Percentiles rank a stretch among this genome's conserved stretches.
These are phyloP conservation scores for Ashinkailepas kermadecensis DNA, from an alignment of 2,888 invertebrate genomes.

Conservation along the genomic window DNA sequence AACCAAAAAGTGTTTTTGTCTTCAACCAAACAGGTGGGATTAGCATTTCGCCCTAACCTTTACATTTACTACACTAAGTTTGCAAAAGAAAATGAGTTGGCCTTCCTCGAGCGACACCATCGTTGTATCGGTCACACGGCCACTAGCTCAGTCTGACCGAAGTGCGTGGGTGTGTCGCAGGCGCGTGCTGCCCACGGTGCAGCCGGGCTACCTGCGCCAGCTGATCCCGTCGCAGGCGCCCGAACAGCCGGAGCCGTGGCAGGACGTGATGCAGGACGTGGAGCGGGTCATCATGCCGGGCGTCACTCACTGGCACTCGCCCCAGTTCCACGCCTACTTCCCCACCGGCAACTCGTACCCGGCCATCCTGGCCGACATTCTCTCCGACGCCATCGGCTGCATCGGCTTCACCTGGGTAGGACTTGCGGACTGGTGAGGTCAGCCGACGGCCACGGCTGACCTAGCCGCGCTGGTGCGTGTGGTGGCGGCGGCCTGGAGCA, in stretches of 20 bases:
- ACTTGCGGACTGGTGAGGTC: too few species aligned
- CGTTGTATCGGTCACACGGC: too few species aligned
- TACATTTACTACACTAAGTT: too few species aligned
- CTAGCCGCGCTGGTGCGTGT: too few species aligned
- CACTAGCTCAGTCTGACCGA: too few species aligned
- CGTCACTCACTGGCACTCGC: conserved; percentile 91
- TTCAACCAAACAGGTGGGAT: too few species aligned
- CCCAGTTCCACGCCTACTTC: conserved; percentile 86
- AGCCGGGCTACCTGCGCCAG: conserved; percentile 79
- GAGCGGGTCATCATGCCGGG: conserved; percentile 86
- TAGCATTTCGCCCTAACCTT: too few species aligned
- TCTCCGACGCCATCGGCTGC: conserved; percentile 72
- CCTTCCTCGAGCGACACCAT: too few species aligned
- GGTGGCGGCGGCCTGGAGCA: too few species aligned
- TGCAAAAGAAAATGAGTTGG: too few species aligned
- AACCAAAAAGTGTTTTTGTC: too few species aligned
- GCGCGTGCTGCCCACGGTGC: conserved; percentile 72
- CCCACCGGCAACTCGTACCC: conserved; percentile 82
- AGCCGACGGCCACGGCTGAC: too few species aligned
- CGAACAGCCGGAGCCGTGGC: conserved; percentile 72
- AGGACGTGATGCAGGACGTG: conserved; percentile 77
- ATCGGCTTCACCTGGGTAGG: conserved; percentile 80
- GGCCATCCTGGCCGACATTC: conserved; percentile 73
- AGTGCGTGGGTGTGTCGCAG: conserved; percentile 37
- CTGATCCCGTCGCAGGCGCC: conserved; percentile 78